Evolutionary conservation across 2,113 vertebrate genomes (phyloP).

Genomic region (Corythornis cristatus): DNA sequence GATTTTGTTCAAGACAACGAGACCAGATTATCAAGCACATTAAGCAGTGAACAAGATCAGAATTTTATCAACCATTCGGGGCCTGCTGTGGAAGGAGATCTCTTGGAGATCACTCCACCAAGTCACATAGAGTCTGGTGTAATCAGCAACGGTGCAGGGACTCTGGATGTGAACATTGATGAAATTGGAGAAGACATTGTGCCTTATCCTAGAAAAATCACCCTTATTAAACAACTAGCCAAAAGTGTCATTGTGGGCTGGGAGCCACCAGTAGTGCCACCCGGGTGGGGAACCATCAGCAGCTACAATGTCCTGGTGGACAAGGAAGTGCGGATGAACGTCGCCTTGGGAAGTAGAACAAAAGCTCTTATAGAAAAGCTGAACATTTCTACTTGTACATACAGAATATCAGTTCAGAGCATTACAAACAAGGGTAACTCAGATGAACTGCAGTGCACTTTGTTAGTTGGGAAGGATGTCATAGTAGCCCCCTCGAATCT

Average conservation of each 20-base stretch:
- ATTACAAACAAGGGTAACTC: constrained; percentile 88
- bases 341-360: constrained; percentile 88
- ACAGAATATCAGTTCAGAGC: constrained; percentile 92
- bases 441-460: constrained; percentile 90
- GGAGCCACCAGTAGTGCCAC: constrained; percentile 92
- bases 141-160: constrained; percentile 83
- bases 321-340: constrained; percentile 87
- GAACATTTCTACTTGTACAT: constrained; percentile 84
- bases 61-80: constrained; percentile 71
- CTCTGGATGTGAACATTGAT: constrained; percentile 87
- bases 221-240: constrained; percentile 97
- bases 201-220: constrained; percentile 97
- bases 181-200: constrained; percentile 96
- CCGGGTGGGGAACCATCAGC: constrained; percentile 88
- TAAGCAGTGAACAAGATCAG: constrained; percentile 85
- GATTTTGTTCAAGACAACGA: constrained; percentile 92
- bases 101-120: constrained; percentile 78
- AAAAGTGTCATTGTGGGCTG: constrained; percentile 98
- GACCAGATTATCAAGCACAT: constrained; percentile 64
- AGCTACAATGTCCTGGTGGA: constrained; percentile 95
- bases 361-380: constrained; percentile 96
- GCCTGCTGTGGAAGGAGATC: constrained; percentile 49
- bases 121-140: constrained; percentile 50
- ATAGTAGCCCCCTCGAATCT: constrained; percentile 92
- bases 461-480: constrained; percentile 94